Conservation (phyloP, 1,140 invertebrate species). For the Drosophila trapezifrons region DNA sequence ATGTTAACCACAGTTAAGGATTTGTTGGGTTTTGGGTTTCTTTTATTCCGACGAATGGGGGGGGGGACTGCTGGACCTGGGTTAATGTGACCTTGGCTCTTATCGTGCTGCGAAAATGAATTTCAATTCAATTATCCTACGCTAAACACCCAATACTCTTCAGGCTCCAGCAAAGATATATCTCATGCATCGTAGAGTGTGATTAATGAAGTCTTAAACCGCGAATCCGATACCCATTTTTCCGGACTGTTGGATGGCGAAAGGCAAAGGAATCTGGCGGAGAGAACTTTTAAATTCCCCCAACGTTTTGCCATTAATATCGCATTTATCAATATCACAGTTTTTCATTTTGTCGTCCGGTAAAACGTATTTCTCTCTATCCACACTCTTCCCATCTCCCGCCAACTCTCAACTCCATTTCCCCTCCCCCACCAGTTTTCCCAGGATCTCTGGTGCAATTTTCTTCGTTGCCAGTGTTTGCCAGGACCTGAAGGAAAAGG, state of each 20-base stretch:
- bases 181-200: slow-evolving; percentile 5
- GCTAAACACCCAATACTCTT: slow-evolving; percentile 6
- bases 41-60: slow-evolving; percentile 1
- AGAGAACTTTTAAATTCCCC: slow-evolving; percentile 69
- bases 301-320: slow-evolving; percentile 78
- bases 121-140: slow-evolving; percentile 38
- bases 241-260: slow-evolving; percentile 31
- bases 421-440: not conserved
- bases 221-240: slow-evolving; percentile 63
- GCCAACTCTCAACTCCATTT: slow-evolving; percentile 26
- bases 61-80: slow-evolving; percentile 20
- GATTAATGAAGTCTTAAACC: slow-evolving; percentile 70
- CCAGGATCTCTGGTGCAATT: slow-evolving; percentile 43
- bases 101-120: slow-evolving; percentile 17
- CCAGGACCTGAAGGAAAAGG: slow-evolving; percentile 38
- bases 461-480: slow-evolving; percentile 42
- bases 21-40: slow-evolving; percentile 42
- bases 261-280: slow-evolving; percentile 7
- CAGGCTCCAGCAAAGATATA: slow-evolving; percentile 4
- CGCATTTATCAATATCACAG: slow-evolving; percentile 80
- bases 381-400: slow-evolving; percentile 27
- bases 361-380: slow-evolving; percentile 67
- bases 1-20: slow-evolving; percentile 55
- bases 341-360: slow-evolving; percentile 75
- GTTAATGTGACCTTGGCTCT: slow-evolving; percentile 45